phyloP scores from a whole-genome alignment of 2,113 vertebrate species.

The Gymnobelideus leadbeateri region DNA sequence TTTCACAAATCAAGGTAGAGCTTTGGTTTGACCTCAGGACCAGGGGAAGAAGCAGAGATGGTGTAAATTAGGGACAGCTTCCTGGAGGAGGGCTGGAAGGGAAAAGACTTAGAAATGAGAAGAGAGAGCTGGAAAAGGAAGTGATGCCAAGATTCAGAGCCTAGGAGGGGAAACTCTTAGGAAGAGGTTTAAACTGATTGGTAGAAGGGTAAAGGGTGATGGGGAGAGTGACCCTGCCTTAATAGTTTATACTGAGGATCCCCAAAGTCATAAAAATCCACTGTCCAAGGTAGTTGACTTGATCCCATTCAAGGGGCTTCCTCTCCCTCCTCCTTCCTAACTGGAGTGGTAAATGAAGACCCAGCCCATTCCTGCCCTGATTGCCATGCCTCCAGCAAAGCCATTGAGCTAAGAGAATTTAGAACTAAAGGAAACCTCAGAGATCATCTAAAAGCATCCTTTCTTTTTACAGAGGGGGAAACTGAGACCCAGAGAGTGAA shows the following conservation, averaged over 20 bases:
- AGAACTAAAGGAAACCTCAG: too few relatives aligned
- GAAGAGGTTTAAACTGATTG: neutral
- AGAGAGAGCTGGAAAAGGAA: neutral
- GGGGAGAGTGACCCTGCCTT: neutral
- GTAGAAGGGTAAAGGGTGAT: neutral
- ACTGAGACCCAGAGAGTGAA: too few relatives aligned
- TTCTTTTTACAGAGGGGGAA: too few relatives aligned
- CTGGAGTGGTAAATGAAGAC: neutral
- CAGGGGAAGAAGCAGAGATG: neutral
- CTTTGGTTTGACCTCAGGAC: neutral
- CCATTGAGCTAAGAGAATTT: neutral
- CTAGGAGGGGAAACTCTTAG: neutral
- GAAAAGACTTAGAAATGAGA: neutral
- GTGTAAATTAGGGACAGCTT: neutral
- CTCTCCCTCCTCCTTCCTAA: neutral
- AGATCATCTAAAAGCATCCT: neutral
- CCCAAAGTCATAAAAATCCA: neutral
- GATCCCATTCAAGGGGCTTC: neutral
- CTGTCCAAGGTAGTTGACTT: neutral
- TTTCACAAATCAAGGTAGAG: neutral
- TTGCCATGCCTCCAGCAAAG: neutral
- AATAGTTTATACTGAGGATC: neutral
- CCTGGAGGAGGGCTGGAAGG: neutral
- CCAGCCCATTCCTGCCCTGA: neutral
- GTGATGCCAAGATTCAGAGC: neutral